Evolutionary conservation across 1,140 invertebrate genomes (phyloP).

Genomic region (Drosophila subpulchrella): DNA sequence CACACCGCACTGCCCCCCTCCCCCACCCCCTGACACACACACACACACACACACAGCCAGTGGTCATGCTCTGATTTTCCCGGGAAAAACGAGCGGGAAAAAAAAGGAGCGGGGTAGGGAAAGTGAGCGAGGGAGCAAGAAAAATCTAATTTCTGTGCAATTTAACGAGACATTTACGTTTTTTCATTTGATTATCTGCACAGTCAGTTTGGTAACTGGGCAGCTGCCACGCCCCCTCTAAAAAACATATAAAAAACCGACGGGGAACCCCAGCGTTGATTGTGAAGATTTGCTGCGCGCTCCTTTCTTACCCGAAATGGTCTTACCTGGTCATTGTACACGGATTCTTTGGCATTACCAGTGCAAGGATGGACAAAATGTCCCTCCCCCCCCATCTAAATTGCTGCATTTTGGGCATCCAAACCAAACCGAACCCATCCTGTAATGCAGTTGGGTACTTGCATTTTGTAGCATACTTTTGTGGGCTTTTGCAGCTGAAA

Average conservation of each 20-base stretch:
- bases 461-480: constrained; percentile 75
- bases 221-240: constrained; percentile 1
- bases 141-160: constrained; percentile 84
- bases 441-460: constrained; percentile 55
- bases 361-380: background rate
- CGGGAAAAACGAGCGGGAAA: constrained; percentile 23
- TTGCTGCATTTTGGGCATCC: background rate
- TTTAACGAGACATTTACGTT: constrained; percentile 84
- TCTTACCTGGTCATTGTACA: constrained; percentile 71
- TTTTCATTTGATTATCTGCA: constrained; percentile 83
- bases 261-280: constrained; percentile 46
- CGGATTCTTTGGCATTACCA: background rate
- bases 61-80: constrained; percentile 82
- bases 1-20: background rate
- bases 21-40: constrained; percentile 17
- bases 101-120: background rate
- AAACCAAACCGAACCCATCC: constrained; percentile 2
- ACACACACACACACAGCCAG: constrained; percentile 53
- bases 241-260: background rate
- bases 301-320: constrained; percentile 15
- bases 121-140: constrained; percentile 34
- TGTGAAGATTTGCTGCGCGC: constrained; percentile 61
- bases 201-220: constrained; percentile 74
- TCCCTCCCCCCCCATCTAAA: background rate
- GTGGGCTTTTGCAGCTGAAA: constrained; percentile 66